Base-by-base conservation (phyloP, 2,113 vertebrate genomes). In the Elachura formosa region DNA sequence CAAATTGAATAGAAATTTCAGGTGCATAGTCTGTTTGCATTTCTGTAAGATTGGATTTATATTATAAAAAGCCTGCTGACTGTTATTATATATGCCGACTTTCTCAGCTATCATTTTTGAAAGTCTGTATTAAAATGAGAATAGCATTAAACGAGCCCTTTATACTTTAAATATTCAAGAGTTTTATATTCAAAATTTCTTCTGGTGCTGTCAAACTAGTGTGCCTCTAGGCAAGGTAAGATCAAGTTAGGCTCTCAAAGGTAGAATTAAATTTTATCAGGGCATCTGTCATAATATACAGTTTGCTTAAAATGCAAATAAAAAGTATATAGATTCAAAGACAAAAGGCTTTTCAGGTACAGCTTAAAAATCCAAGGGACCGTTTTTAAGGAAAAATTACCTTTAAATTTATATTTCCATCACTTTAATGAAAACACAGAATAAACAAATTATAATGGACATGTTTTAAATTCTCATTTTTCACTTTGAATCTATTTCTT, bases 201-300 rank as follows among this genome's bases (percentile, higher is more conserved):
- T 96, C 95, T 96, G 81, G 87, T 84, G 88, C 97, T 98, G 97
- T 98, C 98, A 98, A 96, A 97, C 96, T 93, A 95, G 96, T 68
- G 92, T 95, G 97, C 97, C 98, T 97, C 95, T 96, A 97, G 98
- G 98, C 97, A 98, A 97, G 94, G 97, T 97, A 98, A 97, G 98
- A 98, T 98, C 98, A 97, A 97, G 97, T 98, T 97, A 97, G 95
- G 90, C 88, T 97, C 98, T 98, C 97, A 96, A 96, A 98, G 98
- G 98, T 96, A 98, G 97, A 97, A 97, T 98, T 98, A 97, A 97
- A 97, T 97, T 97, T 98, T 98, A 98, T 98, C 97, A 98, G 95
- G 97, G 96, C 94, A 98, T 98, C 96, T 71, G 89, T 98, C 97
- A 98, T 96, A 98, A 98, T 97, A 97, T 87, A 95, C 74, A 95